Conservation (phyloP, 2,113 vertebrate genomes). For the Solenodon paradoxus region DNA sequence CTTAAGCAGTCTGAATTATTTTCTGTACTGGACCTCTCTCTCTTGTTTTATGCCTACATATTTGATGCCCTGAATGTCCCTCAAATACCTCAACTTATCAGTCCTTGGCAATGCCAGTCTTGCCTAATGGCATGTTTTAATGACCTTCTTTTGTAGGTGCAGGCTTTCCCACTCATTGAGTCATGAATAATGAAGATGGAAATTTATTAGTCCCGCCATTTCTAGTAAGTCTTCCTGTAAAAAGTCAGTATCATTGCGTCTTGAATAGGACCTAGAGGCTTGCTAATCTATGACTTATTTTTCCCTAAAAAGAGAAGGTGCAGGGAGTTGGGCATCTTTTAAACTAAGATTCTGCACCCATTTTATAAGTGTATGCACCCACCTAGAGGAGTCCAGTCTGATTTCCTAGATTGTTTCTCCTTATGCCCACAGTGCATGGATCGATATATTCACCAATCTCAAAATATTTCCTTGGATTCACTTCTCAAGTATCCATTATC, state of each 20-base stretch:
- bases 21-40: not conserved
- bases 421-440: too few species aligned
- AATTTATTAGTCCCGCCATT: constrained; percentile 3
- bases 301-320: not conserved
- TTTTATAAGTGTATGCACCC: not conserved
- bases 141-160: not conserved
- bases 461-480: too few species aligned
- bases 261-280: not conserved
- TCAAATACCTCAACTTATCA: not conserved
- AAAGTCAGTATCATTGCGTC: not conserved
- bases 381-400: too few species aligned
- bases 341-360: not conserved
- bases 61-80: not conserved
- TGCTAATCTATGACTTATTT: not conserved
- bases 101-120: not conserved
- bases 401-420: too few species aligned
- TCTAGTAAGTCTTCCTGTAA: not conserved
- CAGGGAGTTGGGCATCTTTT: not conserved
- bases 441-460: too few species aligned
- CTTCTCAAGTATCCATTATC: too few species aligned
- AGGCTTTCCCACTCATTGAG: not conserved
- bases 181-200: not conserved
- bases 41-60: not conserved
- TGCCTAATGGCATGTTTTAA: not conserved
- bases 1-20: not conserved